phyloP scores from a whole-genome alignment of 2,888 invertebrate genomes.

The Macaria notata region DNA sequence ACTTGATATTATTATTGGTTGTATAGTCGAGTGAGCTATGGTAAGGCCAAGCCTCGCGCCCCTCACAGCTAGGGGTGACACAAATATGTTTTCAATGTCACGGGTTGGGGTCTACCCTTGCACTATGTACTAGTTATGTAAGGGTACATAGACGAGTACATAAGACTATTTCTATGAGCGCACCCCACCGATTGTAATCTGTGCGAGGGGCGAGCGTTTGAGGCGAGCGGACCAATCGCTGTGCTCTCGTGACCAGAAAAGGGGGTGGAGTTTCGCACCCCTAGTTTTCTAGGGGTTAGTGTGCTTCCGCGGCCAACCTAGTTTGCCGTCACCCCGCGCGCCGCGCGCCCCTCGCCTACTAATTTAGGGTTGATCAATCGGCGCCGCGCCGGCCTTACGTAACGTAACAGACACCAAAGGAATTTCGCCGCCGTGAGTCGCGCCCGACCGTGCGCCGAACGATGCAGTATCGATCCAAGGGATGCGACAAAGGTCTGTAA shows the following conservation, averaged over 20 bases:
- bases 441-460: constrained; percentile 14
- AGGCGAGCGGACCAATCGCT: constrained; percentile 77
- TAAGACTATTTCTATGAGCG: constrained; percentile 81
- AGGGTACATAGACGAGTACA: constrained; percentile 65
- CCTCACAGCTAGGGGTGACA: constrained; percentile 26
- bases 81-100: constrained; percentile 68
- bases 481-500: constrained; percentile 15
- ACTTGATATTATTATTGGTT: no score
- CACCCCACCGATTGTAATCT: constrained; percentile 82
- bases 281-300: constrained; percentile 83
- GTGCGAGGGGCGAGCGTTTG: constrained; percentile 76
- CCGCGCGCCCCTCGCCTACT: constrained; percentile 64
- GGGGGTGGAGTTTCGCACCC: constrained; percentile 82
- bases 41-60: not conserved
- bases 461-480: constrained; percentile 15
- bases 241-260: constrained; percentile 81
- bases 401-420: constrained; percentile 65
- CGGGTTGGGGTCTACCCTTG: constrained; percentile 63
- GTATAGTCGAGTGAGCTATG: no score
- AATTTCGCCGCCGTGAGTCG: constrained; percentile 40
- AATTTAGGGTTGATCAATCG: constrained; percentile 82
- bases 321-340: constrained; percentile 73
- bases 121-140: constrained; percentile 65
- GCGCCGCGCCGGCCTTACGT: constrained; percentile 65
- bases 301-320: constrained; percentile 82